A percentile compares a stretch with the other conserved stretches of the same genome.
phyloP scores from a whole-genome alignment of 2,113 vertebrate species.

The Numenius arquata region DNA sequence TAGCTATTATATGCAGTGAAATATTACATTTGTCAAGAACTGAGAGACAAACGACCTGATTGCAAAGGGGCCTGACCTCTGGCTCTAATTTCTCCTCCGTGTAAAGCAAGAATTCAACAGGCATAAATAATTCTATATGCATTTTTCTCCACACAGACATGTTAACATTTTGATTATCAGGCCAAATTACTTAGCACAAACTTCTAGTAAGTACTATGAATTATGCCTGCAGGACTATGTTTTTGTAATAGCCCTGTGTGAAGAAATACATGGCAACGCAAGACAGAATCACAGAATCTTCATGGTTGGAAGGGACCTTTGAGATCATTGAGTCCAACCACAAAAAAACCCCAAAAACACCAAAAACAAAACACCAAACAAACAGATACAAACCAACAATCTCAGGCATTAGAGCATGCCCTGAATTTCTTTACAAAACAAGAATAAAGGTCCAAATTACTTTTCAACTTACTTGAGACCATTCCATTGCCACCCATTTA shows the following conservation, averaged over 20 bases:
- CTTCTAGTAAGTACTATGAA: neutral
- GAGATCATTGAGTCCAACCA: too few relatives aligned
- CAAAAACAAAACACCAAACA: too few relatives aligned
- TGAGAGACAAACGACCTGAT: slow-evolving; percentile 1
- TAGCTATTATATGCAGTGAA: neutral
- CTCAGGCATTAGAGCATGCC: too few relatives aligned
- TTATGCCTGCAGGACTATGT: neutral
- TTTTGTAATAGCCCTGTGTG: neutral
- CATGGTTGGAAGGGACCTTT: too few relatives aligned
- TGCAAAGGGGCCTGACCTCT: neutral
- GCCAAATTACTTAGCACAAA: neutral
- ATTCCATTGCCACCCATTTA: slow-evolving; percentile 93
- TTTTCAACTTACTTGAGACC: slow-evolving; percentile 88
- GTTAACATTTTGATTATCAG: neutral
- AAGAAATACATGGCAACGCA: neutral
- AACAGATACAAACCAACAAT: too few relatives aligned
- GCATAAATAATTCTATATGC: neutral
- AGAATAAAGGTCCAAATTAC: neutral
- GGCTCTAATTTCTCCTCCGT: neutral
- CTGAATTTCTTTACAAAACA: neutral
- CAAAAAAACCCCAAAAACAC: too few relatives aligned
- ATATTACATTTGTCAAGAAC: slow-evolving; percentile 14
- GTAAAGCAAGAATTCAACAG: neutral
- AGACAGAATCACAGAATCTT: too few relatives aligned
- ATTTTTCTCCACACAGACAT: neutral